Percentiles rank a stretch among this genome's conserved stretches.
These are phyloP conservation scores for Palythoa heliodiscus DNA, from an alignment of 92 coral and sea anemone species.

Conservation along the genomic window DNA sequence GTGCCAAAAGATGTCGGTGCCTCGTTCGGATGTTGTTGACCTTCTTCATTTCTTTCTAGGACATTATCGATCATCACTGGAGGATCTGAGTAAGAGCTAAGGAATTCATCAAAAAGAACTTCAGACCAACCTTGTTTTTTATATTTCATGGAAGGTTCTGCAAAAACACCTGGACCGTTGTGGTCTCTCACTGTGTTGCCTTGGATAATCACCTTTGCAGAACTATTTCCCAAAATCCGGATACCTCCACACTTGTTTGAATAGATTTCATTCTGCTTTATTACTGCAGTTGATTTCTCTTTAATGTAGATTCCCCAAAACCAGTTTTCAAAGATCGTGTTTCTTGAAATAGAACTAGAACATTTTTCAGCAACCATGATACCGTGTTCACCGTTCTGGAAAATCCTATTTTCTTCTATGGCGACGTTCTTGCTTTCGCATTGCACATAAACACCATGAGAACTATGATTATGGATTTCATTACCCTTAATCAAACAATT, in stretches of 20 bases:
- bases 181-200: slow-evolving; percentile 15
- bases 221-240: background rate
- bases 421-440: background rate
- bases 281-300: background rate
- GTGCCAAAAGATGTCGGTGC: background rate
- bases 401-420: background rate
- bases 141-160: too few relatives aligned
- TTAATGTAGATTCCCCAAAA: slow-evolving; percentile 26
- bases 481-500: background rate
- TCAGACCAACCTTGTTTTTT: too few relatives aligned
- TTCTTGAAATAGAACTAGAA: background rate
- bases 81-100: background rate
- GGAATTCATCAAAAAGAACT: too few relatives aligned
- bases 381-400: slow-evolving; percentile 33
- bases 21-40: slow-evolving; percentile 22
- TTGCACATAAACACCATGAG: background rate
- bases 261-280: slow-evolving; percentile 16
- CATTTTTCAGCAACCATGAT: background rate
- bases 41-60: too few relatives aligned
- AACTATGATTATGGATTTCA: too few relatives aligned
- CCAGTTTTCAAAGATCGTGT: too few relatives aligned
- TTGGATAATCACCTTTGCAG: background rate
- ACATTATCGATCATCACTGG: background rate
- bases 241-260: slow-evolving; percentile 24
- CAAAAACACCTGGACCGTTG: background rate